Percentiles rank a stretch among this genome's conserved stretches.
phyloP scores from a whole-genome alignment of 2,888 invertebrate genomes.

The Drosophila engyochracea region DNA sequence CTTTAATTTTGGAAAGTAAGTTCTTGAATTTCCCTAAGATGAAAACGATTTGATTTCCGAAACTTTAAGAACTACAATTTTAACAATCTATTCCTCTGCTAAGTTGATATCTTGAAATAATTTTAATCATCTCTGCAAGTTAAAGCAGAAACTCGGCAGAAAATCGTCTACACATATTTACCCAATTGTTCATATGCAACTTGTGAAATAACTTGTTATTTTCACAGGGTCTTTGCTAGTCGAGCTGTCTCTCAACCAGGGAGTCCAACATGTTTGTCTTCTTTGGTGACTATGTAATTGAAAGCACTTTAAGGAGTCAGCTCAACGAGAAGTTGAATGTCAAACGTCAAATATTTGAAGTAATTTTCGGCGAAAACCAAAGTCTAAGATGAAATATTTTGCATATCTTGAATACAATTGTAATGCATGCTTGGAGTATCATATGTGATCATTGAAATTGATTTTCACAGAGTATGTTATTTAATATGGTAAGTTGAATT shows the following conservation, averaged over 20 bases:
- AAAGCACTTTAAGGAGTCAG: constrained; percentile 52
- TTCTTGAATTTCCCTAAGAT: not conserved
- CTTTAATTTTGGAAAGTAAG: not conserved
- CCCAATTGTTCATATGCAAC: not conserved
- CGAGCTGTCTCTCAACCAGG: not conserved
- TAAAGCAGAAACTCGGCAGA: fast-evolving
- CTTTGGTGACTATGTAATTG: constrained; percentile 47
- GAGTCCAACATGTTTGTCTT: not conserved
- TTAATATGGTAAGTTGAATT: not conserved
- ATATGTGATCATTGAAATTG: not conserved
- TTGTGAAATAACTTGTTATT: not conserved
- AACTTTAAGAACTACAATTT: not conserved
- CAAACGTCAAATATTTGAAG: constrained; percentile 42
- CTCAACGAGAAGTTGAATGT: constrained; percentile 17
- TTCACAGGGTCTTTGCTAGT: not conserved
- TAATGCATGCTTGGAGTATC: not conserved
- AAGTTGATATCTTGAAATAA: not conserved
- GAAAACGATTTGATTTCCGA: not conserved
- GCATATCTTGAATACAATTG: not conserved
- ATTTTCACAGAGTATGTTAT: not conserved
- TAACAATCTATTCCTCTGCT: not conserved
- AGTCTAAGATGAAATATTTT: not conserved
- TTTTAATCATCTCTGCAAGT: not conserved
- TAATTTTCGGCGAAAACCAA: constrained; percentile 13
- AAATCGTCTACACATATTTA: not conserved